Percentiles rank a stretch among this genome's conserved stretches.
These are phyloP conservation scores for Eupithecia inturbata DNA, from an alignment of 2,888 invertebrate genomes.

Conservation along the genomic window DNA sequence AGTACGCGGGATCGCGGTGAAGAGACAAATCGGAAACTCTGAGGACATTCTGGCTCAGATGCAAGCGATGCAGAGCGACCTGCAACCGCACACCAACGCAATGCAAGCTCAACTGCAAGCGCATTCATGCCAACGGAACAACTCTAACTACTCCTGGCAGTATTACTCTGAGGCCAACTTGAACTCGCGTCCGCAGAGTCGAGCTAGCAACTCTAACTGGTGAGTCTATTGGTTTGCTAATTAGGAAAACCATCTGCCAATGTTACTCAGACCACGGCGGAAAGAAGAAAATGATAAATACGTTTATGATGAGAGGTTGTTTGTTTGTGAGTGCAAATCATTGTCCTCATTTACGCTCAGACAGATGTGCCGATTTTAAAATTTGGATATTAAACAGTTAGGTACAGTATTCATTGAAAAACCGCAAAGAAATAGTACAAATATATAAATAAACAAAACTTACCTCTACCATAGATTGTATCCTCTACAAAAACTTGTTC, in stretches of 20 bases:
- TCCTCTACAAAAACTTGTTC: neutral
- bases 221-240: slow-evolving; percentile 42
- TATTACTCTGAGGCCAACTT: slow-evolving; percentile 86
- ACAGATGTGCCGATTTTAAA: neutral
- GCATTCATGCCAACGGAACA: slow-evolving; percentile 72
- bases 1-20: slow-evolving; percentile 90
- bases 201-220: slow-evolving; percentile 74
- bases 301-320: neutral
- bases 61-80: slow-evolving; percentile 91
- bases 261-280: neutral
- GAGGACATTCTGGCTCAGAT: slow-evolving; percentile 92
- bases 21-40: slow-evolving; percentile 92
- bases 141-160: slow-evolving; percentile 85
- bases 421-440: neutral
- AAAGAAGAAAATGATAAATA: neutral
- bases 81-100: slow-evolving; percentile 70
- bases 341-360: neutral
- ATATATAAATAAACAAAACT: neutral
- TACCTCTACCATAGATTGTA: no score
- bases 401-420: neutral
- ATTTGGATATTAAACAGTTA: neutral
- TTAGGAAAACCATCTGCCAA: neutral
- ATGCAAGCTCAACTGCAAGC: slow-evolving; percentile 56
- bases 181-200: slow-evolving; percentile 74
- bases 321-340: no score